phyloP scores from a whole-genome alignment of 2,888 invertebrate genomes.

The Polydrusus pterygomalis region DNA sequence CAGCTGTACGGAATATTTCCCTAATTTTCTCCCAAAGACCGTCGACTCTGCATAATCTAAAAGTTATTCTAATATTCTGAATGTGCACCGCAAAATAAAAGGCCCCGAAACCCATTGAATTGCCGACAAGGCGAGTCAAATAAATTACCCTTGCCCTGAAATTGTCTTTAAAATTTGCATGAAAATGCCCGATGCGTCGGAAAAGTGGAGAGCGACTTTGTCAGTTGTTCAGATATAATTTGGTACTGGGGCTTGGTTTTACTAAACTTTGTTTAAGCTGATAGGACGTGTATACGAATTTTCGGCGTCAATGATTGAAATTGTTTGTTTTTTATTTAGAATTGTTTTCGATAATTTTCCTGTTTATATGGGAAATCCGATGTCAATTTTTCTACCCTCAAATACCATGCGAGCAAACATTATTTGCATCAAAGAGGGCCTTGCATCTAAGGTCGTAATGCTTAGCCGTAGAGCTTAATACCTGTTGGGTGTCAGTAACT shows the following conservation, averaged over 20 bases:
- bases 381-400: too few relatives aligned
- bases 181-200: conserved; percentile 63
- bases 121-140: conserved; percentile 64
- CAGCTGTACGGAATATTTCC: conserved; percentile 41
- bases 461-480: too few relatives aligned
- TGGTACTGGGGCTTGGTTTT: conserved; percentile 10
- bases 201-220: conserved; percentile 49
- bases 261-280: conserved; percentile 15
- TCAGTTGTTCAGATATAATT: conserved; percentile 29
- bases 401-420: too few relatives aligned
- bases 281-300: background rate
- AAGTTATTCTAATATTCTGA: conserved; percentile 57
- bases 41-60: conserved; percentile 54
- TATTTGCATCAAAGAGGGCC: too few relatives aligned
- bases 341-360: too few relatives aligned
- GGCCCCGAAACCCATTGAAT: conserved; percentile 60
- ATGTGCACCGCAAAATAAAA: conserved; percentile 54
- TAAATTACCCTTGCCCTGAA: conserved; percentile 68
- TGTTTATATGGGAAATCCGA: too few relatives aligned
- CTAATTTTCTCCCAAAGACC: conserved; percentile 37
- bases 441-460: too few relatives aligned
- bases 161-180: conserved; percentile 70
- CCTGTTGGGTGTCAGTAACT: too few relatives aligned
- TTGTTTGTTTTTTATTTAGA: too few relatives aligned
- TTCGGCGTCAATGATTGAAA: background rate